These are phyloP conservation scores for Sardina pilchardus DNA, from an alignment of 2,113 vertebrate species.

Conservation along the genomic window DNA sequence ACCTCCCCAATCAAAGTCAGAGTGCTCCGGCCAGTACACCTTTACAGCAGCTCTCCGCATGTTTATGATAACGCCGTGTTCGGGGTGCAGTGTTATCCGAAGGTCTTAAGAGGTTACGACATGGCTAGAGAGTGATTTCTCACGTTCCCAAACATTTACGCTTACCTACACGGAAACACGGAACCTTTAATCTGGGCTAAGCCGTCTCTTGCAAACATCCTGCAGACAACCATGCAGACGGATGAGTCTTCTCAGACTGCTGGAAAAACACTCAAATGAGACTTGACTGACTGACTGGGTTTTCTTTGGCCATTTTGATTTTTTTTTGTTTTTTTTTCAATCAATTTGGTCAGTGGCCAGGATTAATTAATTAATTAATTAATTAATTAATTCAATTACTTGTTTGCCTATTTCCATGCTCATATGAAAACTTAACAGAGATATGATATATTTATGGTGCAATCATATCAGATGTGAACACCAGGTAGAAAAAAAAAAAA, in stretches of 20 bases:
- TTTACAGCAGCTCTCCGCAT: neutral
- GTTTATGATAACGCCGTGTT: neutral
- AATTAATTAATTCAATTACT: no score
- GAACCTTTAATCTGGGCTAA: slow-evolving; percentile 1
- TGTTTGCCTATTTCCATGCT: neutral
- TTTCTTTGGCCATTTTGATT: no score
- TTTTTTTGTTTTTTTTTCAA: no score
- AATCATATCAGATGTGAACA: neutral
- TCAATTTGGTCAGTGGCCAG: no score
- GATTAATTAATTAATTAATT: no score
- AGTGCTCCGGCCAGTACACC: neutral
- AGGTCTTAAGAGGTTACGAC: slow-evolving; percentile 11
- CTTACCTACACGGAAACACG: neutral
- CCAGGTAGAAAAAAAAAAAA: neutral
- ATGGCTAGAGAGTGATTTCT: neutral
- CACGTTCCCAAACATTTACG: slow-evolving; percentile 17
- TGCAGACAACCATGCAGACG: neutral
- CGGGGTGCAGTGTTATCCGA: neutral
- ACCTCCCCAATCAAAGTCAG: slow-evolving; percentile 10
- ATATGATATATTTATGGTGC: neutral
- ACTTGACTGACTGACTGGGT: neutral
- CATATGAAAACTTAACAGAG: neutral
- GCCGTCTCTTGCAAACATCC: neutral
- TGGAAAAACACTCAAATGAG: neutral
- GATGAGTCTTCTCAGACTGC: neutral